These are phyloP conservation scores for Bufo bufo DNA, from an alignment of 2,113 vertebrate genomes.

Conservation along the genomic window DNA sequence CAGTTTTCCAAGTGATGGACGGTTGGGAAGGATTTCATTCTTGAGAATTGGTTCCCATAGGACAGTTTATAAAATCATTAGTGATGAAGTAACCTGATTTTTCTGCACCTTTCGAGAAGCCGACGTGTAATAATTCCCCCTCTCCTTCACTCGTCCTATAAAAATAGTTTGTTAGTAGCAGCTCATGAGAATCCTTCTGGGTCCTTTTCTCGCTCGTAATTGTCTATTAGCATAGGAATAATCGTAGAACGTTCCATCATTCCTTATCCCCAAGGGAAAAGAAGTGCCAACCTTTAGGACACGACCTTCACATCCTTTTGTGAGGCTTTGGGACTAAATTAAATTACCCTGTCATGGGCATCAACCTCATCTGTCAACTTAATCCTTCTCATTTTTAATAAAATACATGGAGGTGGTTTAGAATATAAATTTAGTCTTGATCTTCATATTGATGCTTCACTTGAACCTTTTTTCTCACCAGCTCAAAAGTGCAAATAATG, in stretches of 20 bases:
- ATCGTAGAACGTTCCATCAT: slow-evolving; percentile 64
- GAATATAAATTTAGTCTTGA: slow-evolving; percentile 46
- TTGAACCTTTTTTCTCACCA: neutral
- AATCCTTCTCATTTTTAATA: slow-evolving; percentile 40
- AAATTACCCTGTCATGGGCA: slow-evolving; percentile 59
- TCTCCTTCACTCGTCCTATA: slow-evolving; percentile 24
- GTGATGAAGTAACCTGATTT: slow-evolving; percentile 7
- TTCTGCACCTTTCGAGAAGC: neutral
- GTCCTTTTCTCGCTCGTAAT: slow-evolving; percentile 43
- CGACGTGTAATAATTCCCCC: neutral
- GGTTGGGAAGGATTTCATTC: neutral
- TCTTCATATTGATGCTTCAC: neutral
- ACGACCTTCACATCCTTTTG: slow-evolving; percentile 64
- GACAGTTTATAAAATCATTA: slow-evolving; percentile 7
- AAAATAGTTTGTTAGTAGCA: slow-evolving; percentile 21
- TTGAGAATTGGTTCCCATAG: neutral
- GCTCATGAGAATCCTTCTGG: slow-evolving; percentile 6
- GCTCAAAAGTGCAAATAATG: too few species aligned
- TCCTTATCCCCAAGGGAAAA: slow-evolving; percentile 57
- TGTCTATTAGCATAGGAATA: slow-evolving; percentile 58
- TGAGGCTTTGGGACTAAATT: slow-evolving; percentile 61
- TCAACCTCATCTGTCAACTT: slow-evolving; percentile 49
- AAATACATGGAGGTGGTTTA: slow-evolving; percentile 42
- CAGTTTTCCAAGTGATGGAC: neutral
- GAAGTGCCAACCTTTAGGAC: slow-evolving; percentile 59